A percentile compares a stretch with the other conserved stretches of the same genome.
Conservation (phyloP, 2,888 invertebrate genomes). For the Oscheius onirici region DNA sequence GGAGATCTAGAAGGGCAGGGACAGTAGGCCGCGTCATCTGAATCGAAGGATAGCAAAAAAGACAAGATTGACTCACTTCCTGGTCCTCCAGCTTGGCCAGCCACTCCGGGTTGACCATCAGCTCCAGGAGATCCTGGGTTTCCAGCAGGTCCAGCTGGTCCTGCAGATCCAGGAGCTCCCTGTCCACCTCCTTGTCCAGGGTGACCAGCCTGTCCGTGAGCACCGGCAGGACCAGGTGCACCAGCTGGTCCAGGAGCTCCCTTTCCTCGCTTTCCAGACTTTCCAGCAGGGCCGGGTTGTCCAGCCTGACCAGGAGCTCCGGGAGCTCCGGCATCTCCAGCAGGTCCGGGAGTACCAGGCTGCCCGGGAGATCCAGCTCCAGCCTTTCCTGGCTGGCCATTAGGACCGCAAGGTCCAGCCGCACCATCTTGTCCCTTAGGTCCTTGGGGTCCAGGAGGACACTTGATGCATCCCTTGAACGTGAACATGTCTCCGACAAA, state of each 20-base stretch:
- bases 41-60: too few relatives aligned
- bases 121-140: constrained; percentile 29
- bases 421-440: constrained; percentile 30
- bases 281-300: constrained; percentile 56
- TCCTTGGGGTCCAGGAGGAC: constrained; percentile 29
- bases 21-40: constrained; percentile 27
- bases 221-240: constrained; percentile 36
- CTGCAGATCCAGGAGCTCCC: constrained; percentile 37
- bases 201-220: constrained; percentile 31
- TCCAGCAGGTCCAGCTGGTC: constrained; percentile 45
- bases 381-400: constrained; percentile 41
- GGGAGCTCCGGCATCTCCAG: constrained; percentile 30
- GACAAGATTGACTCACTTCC: too few relatives aligned
- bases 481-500: neutral
- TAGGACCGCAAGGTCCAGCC: constrained; percentile 43
- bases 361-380: constrained; percentile 50
- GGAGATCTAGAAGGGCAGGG: constrained; percentile 17
- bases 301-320: constrained; percentile 51
- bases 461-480: constrained; percentile 31
- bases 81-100: constrained; percentile 41
- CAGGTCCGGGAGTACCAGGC: constrained; percentile 42
- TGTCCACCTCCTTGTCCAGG: constrained; percentile 37
- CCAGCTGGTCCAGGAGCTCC: constrained; percentile 33
- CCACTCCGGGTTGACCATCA: constrained; percentile 42
- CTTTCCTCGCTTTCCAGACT: constrained; percentile 35